Evolutionary conservation across 2,797 vertebrate genomes (phyloP).

Genomic region (Tarsius wallacei): DNA sequence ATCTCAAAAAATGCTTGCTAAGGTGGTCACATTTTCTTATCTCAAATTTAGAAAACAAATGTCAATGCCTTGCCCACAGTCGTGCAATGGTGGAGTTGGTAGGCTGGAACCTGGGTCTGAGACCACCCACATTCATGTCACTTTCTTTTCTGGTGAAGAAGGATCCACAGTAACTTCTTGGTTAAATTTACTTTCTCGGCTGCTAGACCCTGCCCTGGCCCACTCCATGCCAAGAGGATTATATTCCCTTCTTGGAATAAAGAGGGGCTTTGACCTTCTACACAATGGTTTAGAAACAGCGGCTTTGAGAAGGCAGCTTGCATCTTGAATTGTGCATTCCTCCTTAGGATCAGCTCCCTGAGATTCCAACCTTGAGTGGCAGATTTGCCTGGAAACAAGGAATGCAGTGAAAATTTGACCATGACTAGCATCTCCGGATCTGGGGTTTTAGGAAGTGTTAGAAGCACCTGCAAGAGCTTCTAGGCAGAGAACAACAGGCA

Average conservation of each 20-base stretch:
- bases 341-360: not conserved
- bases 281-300: not conserved
- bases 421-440: not conserved
- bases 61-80: not conserved
- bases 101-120: not conserved
- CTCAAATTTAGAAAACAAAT: not conserved
- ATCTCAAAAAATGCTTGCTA: not conserved
- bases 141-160: constrained; percentile 54
- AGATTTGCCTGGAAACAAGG: constrained; percentile 13
- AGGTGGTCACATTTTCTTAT: not conserved
- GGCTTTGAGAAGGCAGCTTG: not conserved
- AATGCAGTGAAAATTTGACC: not conserved
- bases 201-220: not conserved
- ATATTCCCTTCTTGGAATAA: not conserved
- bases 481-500: not conserved
- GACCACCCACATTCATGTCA: not conserved
- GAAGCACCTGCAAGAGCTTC: not conserved
- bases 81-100: no score
- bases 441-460: not conserved
- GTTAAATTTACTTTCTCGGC: accelerated
- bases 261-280: not conserved
- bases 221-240: not conserved
- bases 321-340: not conserved
- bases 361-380: not conserved
- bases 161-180: not conserved